Conservation (phyloP, 2,797 vertebrate genomes). For the Manis crassicaudata region DNA sequence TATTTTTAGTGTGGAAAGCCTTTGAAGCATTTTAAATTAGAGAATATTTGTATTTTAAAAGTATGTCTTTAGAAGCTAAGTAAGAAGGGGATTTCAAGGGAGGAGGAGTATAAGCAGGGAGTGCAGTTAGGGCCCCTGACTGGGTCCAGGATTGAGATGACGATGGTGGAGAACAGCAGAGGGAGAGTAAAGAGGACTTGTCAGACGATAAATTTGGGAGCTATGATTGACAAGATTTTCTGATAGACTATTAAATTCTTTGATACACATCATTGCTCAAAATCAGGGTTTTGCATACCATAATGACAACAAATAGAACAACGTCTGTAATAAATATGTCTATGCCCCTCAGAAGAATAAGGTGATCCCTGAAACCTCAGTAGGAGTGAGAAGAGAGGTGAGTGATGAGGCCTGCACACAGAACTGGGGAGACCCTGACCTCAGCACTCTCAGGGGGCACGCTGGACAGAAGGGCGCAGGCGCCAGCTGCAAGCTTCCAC, state of each 20-base stretch:
- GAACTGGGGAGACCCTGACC: not conserved
- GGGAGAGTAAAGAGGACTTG: accelerated
- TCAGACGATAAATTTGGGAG: not conserved
- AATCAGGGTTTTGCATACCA: not conserved
- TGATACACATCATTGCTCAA: not conserved
- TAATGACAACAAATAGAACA: not conserved
- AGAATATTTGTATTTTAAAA: not conserved
- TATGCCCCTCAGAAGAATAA: not conserved
- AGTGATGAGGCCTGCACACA: no score
- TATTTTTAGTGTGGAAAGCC: not conserved
- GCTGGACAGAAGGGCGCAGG: not conserved
- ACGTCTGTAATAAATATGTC: no score
- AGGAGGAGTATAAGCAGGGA: not conserved
- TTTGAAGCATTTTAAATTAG: not conserved
- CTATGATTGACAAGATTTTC: not conserved
- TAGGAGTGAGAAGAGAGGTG: not conserved
- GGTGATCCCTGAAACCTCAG: not conserved
- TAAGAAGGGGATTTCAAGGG: not conserved
- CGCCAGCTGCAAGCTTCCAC: accelerated
- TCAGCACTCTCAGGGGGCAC: not conserved
- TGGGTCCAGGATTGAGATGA: not conserved
- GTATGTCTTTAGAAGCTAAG: not conserved
- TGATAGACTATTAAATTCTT: not conserved
- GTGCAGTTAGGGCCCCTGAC: not conserved
- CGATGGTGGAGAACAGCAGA: not conserved